These are phyloP conservation scores for Esox niger DNA, from an alignment of 2,113 vertebrate genomes.

Conservation along the genomic window DNA sequence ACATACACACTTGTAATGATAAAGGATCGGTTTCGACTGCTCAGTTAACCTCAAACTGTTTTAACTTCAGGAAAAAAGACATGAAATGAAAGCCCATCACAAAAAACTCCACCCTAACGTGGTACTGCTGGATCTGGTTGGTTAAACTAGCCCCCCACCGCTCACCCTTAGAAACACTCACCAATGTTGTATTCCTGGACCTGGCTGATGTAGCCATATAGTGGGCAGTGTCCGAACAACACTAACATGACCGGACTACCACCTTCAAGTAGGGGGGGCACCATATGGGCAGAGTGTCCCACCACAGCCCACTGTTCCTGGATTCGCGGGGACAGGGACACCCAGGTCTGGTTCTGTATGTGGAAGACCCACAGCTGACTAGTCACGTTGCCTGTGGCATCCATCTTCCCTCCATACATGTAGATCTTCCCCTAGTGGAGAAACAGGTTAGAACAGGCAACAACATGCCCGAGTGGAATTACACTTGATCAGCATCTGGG, in stretches of 20 bases:
- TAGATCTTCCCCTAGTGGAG: constrained; percentile 84
- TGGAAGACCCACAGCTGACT: constrained; percentile 92
- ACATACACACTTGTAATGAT: too few relatives aligned
- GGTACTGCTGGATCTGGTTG: too few relatives aligned
- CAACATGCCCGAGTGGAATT: neutral
- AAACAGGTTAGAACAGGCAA: neutral
- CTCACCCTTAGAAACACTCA: constrained; percentile 70
- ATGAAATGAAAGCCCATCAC: too few relatives aligned
- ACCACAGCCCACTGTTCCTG: constrained; percentile 95
- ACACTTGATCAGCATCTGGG: too few relatives aligned
- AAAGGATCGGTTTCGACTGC: too few relatives aligned
- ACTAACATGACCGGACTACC: constrained; percentile 82
- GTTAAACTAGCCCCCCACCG: too few relatives aligned
- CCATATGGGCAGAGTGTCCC: constrained; percentile 89
- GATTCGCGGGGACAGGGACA: constrained; percentile 60
- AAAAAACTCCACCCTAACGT: too few relatives aligned
- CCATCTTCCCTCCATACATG: constrained; percentile 97
- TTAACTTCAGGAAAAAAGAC: too few relatives aligned
- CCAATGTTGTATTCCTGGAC: constrained; percentile 92
- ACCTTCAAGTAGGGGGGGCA: constrained; percentile 66
- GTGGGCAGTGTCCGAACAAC: constrained; percentile 93
- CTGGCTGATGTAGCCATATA: constrained; percentile 92
- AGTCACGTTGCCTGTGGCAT: constrained; percentile 89
- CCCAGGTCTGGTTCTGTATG: constrained; percentile 85
- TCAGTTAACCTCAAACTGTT: too few relatives aligned